phyloP scores from a whole-genome alignment of 1,140 invertebrate species.

The Himalopsyche phryganea region DNA sequence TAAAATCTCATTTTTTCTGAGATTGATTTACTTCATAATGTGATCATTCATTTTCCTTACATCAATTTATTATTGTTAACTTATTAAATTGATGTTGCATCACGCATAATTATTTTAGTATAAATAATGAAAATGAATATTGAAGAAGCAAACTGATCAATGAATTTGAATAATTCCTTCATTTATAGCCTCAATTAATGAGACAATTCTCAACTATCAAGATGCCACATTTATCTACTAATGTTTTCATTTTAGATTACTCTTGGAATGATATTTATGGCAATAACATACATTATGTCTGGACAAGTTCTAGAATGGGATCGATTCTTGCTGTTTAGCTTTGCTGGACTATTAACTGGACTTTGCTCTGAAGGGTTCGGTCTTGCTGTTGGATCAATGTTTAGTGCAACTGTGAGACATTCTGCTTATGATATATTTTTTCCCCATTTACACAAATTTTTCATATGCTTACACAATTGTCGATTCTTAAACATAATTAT shows the following conservation, averaged over 20 bases:
- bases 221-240: no score
- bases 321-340: slow-evolving; percentile 54
- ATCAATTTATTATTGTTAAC: no score
- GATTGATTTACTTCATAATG: no score
- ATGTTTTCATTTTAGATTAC: slow-evolving; percentile 45
- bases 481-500: not conserved
- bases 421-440: not conserved
- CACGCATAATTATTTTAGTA: no score
- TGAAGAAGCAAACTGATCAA: no score
- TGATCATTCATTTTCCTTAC: no score
- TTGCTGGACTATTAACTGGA: slow-evolving; percentile 52
- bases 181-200: no score
- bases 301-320: slow-evolving; percentile 55
- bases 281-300: slow-evolving; percentile 56
- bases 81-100: no score
- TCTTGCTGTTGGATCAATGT: slow-evolving; percentile 58
- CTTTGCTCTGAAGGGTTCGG: slow-evolving; percentile 62
- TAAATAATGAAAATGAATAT: no score
- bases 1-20: no score
- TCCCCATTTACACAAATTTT: not conserved
- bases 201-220: no score
- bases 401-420: slow-evolving; percentile 55
- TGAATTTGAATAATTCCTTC: no score
- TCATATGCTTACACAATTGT: not conserved
- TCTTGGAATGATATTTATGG: slow-evolving; percentile 55